Conservation (phyloP, 2,113 vertebrate genomes). For the Hemicordylus capensis region DNA sequence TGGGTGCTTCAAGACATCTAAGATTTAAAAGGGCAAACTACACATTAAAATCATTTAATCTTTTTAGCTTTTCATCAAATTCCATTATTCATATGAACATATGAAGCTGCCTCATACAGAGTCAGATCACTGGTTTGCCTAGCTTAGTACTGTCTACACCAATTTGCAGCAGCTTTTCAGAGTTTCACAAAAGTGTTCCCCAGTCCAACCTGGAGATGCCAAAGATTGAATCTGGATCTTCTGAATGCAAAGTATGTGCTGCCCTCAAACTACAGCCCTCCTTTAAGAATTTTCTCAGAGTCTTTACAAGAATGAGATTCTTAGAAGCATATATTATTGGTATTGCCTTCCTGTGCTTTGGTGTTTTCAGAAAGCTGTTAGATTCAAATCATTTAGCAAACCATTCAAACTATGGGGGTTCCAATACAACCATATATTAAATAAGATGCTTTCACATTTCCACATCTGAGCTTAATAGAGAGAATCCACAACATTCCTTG, state of each 20-base stretch:
- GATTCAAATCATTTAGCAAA: background rate
- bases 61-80: background rate
- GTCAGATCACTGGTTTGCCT: too few species aligned
- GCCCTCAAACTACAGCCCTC: too few species aligned
- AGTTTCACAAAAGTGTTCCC: too few species aligned
- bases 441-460: conserved; percentile 34
- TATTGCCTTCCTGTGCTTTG: conserved; percentile 26
- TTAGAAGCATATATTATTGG: background rate
- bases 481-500: conserved; percentile 67
- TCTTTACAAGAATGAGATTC: conserved; percentile 1
- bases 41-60: conserved; percentile 7
- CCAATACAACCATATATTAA: conserved; percentile 42
- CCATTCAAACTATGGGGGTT: conserved; percentile 50
- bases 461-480: conserved; percentile 68
- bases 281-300: conserved; percentile 10
- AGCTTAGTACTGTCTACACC: too few species aligned
- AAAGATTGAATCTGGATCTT: too few species aligned
- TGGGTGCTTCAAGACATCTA: background rate
- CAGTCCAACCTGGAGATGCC: too few species aligned
- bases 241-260: too few species aligned
- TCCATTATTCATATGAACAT: conserved; percentile 16
- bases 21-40: background rate
- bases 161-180: too few species aligned
- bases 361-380: conserved; percentile 1
- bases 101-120: too few species aligned